These are phyloP conservation scores for Micromesistius poutassou DNA, from an alignment of 2,797 vertebrate species.

Conservation along the genomic window DNA sequence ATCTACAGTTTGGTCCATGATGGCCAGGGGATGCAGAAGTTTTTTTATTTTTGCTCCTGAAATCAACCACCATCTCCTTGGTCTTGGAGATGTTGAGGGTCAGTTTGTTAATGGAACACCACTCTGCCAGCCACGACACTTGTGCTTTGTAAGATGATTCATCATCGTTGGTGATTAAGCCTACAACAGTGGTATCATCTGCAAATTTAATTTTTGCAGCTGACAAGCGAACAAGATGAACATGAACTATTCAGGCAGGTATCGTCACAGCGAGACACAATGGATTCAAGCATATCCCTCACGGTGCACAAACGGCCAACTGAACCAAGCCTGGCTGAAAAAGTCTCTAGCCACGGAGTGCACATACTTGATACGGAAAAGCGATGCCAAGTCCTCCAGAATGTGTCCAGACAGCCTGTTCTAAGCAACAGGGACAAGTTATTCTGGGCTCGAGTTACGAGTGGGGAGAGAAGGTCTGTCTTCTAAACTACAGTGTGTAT, in stretches of 20 bases:
- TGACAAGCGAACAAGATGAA: neutral
- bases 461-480: neutral
- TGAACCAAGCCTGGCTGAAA: neutral
- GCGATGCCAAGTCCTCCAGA: neutral
- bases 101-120: too few relatives aligned
- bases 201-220: too few relatives aligned
- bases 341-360: neutral
- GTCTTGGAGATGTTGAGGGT: too few relatives aligned
- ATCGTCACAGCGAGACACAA: neutral
- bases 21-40: too few relatives aligned
- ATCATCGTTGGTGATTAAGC: too few relatives aligned
- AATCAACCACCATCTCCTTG: too few relatives aligned
- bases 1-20: too few relatives aligned
- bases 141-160: too few relatives aligned
- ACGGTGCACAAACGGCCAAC: neutral
- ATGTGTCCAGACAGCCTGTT: slow-evolving; percentile 1
- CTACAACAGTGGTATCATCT: too few relatives aligned
- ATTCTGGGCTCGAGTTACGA: neutral
- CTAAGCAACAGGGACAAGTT: slow-evolving; percentile 5
- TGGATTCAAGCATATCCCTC: neutral
- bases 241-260: neutral
- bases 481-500: neutral
- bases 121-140: too few relatives aligned
- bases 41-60: too few relatives aligned
- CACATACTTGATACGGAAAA: neutral